A percentile compares a stretch with the other conserved stretches of the same genome.
Evolutionary conservation across 2,113 vertebrate genomes (phyloP).

Genomic region (Sebastes fasciatus): DNA sequence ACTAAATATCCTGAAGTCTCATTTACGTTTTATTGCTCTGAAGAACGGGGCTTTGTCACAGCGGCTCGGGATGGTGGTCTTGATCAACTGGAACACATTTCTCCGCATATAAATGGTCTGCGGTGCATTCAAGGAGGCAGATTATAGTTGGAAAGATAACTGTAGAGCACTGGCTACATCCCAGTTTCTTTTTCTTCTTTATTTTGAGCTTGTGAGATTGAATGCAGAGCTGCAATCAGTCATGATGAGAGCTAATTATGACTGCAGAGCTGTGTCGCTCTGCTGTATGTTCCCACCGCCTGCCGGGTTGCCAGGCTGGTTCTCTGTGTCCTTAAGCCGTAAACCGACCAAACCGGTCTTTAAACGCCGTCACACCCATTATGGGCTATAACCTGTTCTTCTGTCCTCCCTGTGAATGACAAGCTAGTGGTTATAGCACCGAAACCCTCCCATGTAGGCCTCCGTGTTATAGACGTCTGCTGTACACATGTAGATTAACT

Average conservation of each 20-base stretch:
- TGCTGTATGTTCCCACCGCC: conserved; percentile 31
- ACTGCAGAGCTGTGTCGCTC: conserved; percentile 21
- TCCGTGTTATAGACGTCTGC: conserved; percentile 36
- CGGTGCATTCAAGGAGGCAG: conserved; percentile 35
- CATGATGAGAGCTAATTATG: conserved; percentile 32
- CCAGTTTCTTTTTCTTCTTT: neutral
- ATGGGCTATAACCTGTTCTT: conserved; percentile 52
- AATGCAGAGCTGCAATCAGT: conserved; percentile 34
- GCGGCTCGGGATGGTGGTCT: neutral
- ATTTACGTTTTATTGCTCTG: conserved; percentile 25
- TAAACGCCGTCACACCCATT: conserved; percentile 67
- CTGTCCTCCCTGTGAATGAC: conserved; percentile 65
- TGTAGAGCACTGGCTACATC: neutral
- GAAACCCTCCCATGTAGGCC: conserved; percentile 49
- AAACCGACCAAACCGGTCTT: conserved; percentile 78
- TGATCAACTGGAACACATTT: conserved; percentile 18
- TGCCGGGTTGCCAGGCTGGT: conserved; percentile 45
- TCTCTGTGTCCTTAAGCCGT: conserved; percentile 47
- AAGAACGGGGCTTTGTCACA: conserved; percentile 14
- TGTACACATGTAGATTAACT: conserved; percentile 29
- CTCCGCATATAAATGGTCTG: conserved; percentile 25
- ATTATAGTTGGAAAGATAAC: conserved; percentile 25
- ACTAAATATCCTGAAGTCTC: neutral
- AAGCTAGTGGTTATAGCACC: conserved; percentile 63
- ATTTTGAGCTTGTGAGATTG: neutral